Evolutionary conservation across 2,113 vertebrate species (phyloP), one percentile per base, ranked within the genome.

Genomic region (Agapornis roseicollis): DNA sequence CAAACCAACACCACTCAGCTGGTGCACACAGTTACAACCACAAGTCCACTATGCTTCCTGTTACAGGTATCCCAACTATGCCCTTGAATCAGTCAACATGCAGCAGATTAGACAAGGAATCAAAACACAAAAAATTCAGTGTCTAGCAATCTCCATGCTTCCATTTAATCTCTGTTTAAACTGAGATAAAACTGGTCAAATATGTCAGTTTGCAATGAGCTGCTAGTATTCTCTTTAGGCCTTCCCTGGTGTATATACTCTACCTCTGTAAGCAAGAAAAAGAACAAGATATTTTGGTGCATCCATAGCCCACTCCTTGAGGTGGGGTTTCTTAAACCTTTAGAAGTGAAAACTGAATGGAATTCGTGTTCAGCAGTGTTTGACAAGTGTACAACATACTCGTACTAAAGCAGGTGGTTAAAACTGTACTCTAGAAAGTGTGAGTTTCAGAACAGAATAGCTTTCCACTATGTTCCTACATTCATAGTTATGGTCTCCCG

Each of bases 1-100:
- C 33, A 87, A 80, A 55, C 7, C 14, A 50, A 17, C 3, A 7
- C 31, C 23, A 22, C 8, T 17, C 18, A 49, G 11, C 7, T 55
- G 20, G 8, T 35, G 18, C 5, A 9, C 31, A 19, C 4, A 25
- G 25, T 11, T 25, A 41, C 10, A 66, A 13, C 18, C 15, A 4
- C 1, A 3, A 72, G 24, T 49, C 56, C 29, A 2, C 19, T 47
- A 1, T 15, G 7, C 7, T 72, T 0, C 49, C 8, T 86, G 20
- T 76, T 64, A 41, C 31, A 71, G 42, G 10, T 29, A 39, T 33
- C 24, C 11, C 11, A 66, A 18, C 19, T 28, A 10, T 39, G 23
- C 10, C 22, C 11, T 69, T 78, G 47, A 72, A 61, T 37, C 14
- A 84, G 50, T 61, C 33, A 53, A 63, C 6, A 49, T 29, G 13